A percentile compares a stretch with the other conserved stretches of the same genome.
phyloP scores from a whole-genome alignment of 2,113 vertebrate genomes.

The Mobula birostris region DNA sequence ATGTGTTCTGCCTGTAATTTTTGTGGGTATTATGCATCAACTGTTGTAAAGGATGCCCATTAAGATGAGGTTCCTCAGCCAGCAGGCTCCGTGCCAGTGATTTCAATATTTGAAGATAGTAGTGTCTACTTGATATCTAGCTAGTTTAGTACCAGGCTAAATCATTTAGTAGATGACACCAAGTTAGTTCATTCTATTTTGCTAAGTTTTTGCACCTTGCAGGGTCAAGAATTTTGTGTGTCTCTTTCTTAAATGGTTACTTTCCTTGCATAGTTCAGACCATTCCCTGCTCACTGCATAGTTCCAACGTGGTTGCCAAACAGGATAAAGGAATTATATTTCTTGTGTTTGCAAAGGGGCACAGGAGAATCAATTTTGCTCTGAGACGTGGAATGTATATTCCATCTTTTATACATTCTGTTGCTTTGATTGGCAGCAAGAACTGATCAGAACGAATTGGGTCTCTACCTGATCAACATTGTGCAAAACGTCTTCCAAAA shows the following conservation, averaged over 20 bases:
- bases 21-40: background rate
- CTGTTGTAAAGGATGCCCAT: background rate
- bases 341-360: background rate
- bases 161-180: background rate
- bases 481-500: background rate
- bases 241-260: background rate
- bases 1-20: background rate
- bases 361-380: background rate
- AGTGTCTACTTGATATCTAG: background rate
- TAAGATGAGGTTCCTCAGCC: background rate
- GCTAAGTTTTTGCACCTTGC: constrained; percentile 4
- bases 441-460: background rate
- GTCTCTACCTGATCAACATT: background rate
- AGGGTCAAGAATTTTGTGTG: background rate
- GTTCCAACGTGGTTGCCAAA: background rate
- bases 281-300: background rate
- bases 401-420: background rate
- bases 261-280: background rate
- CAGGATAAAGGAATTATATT: background rate
- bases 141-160: background rate
- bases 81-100: background rate
- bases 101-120: background rate
- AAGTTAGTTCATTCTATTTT: constrained; percentile 5
- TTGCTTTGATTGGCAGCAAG: constrained; percentile 18
- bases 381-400: background rate